Evolutionary conservation across 92 coral and sea anemone genomes (phyloP).

Genomic region (Siderastrea radians): DNA sequence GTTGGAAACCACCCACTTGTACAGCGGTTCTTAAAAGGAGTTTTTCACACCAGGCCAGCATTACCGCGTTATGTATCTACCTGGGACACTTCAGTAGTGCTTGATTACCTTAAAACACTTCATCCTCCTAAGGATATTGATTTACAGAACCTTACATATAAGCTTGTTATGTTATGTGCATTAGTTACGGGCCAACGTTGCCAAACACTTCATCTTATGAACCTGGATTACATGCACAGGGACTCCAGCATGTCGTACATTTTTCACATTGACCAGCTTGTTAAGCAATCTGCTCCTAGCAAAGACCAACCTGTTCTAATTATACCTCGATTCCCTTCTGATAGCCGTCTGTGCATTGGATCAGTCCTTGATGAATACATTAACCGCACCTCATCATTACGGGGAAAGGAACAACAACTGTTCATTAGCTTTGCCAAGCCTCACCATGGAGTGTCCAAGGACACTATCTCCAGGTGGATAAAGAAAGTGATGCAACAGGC

Average conservation of each 20-base stretch:
- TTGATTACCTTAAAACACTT: slow-evolving; percentile 35
- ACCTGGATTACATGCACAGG: slow-evolving; percentile 27
- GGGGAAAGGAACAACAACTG: slow-evolving; percentile 35
- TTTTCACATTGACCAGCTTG: slow-evolving; percentile 54
- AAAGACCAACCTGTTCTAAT: slow-evolving; percentile 50
- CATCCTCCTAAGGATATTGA: slow-evolving; percentile 37
- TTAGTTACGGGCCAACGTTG: slow-evolving; percentile 32
- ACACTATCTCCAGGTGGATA: slow-evolving; percentile 59
- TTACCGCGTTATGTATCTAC: slow-evolving; percentile 34
- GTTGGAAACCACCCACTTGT: slow-evolving; percentile 57
- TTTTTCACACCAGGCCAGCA: slow-evolving; percentile 63
- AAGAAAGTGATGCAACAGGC: slow-evolving; percentile 43
- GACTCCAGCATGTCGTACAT: slow-evolving; percentile 27
- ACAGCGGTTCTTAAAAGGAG: slow-evolving; percentile 48
- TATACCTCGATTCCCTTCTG: slow-evolving; percentile 28
- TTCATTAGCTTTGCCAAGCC: slow-evolving; percentile 39
- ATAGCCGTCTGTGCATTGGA: slow-evolving; percentile 44
- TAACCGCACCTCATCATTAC: slow-evolving; percentile 39
- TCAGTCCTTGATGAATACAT: slow-evolving; percentile 35
- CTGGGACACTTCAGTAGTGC: slow-evolving; percentile 54
- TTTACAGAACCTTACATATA: slow-evolving; percentile 13
- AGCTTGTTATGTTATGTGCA: slow-evolving; percentile 50
- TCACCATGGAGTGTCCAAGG: slow-evolving; percentile 36
- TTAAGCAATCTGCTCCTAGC: slow-evolving; percentile 71
- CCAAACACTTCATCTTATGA: slow-evolving; percentile 53